Percentiles rank a stretch among this genome's conserved stretches.
These are phyloP conservation scores for Leptosomus discolor DNA, from an alignment of 2,113 vertebrate species.

Conservation along the genomic window DNA sequence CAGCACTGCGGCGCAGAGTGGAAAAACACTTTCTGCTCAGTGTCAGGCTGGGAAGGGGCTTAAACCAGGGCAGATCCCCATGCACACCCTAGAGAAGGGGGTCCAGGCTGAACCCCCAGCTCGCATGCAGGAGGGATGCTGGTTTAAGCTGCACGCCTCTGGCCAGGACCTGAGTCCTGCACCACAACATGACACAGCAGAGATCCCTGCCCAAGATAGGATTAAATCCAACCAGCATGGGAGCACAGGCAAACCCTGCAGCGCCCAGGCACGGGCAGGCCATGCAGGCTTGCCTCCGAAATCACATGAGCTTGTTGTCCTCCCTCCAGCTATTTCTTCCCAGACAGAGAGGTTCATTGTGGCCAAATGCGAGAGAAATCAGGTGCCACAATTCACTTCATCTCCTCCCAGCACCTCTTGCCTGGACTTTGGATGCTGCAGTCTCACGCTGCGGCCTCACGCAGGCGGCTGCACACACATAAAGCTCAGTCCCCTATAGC, in stretches of 20 bases:
- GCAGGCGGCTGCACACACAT: rapidly evolving
- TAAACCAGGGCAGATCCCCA: background rate
- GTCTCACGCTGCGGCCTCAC: background rate
- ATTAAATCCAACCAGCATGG: background rate
- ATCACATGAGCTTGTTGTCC: rapidly evolving
- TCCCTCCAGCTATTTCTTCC: background rate
- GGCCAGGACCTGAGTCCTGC: rapidly evolving
- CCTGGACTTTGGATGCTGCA: background rate
- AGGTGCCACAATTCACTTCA: background rate
- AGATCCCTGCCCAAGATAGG: background rate
- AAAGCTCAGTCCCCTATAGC: rapidly evolving
- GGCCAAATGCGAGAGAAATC: background rate
- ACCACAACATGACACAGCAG: rapidly evolving
- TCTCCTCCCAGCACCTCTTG: background rate
- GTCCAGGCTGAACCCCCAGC: background rate
- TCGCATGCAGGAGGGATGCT: rapidly evolving
- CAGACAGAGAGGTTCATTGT: background rate
- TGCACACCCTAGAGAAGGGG: rapidly evolving
- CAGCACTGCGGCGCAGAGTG: background rate
- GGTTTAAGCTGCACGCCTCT: rapidly evolving
- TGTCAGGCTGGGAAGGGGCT: background rate
- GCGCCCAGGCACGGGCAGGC: background rate
- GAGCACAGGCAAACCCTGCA: background rate
- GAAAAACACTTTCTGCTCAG: background rate
- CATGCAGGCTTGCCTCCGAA: background rate